phyloP scores from a whole-genome alignment of 1,140 invertebrate genomes.

The Zaprionus gabonicus region DNA sequence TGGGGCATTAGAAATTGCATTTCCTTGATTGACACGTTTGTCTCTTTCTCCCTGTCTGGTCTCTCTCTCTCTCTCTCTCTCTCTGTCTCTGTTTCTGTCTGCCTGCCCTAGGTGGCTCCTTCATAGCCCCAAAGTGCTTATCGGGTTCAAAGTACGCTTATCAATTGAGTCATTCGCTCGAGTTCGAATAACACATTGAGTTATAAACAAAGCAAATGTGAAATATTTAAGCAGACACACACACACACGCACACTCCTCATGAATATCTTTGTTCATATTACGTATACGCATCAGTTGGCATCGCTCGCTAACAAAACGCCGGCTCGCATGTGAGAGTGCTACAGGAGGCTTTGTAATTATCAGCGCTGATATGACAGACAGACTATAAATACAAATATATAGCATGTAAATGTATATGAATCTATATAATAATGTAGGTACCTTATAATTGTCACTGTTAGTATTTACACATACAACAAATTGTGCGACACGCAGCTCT shows the following conservation, averaged over 20 bases:
- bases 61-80: background rate
- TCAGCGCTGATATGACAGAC: conserved; percentile 54
- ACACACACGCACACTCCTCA: background rate
- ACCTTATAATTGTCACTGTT: conserved; percentile 7
- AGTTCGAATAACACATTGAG: background rate
- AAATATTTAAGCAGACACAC: conserved; percentile 3
- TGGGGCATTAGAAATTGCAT: conserved; percentile 18
- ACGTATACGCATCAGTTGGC: conserved; percentile 34
- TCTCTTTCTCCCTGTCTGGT: background rate
- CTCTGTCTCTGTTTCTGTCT: too few relatives aligned
- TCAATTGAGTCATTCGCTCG: conserved; percentile 15
- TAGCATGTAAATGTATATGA: conserved; percentile 7
- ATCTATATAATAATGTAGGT: conserved; percentile 3
- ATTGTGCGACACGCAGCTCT: background rate
- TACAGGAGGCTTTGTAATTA: conserved; percentile 52
- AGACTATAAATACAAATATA: conserved; percentile 8
- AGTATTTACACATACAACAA: background rate
- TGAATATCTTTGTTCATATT: conserved; percentile 15
- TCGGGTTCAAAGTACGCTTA: conserved; percentile 53
- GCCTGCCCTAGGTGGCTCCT: background rate
- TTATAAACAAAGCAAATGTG: conserved; percentile 1
- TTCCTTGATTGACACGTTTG: conserved; percentile 21
- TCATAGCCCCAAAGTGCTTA: conserved; percentile 15
- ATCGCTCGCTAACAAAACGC: conserved; percentile 22
- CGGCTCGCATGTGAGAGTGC: conserved; percentile 26